Evolutionary conservation across 2,888 invertebrate species (phyloP).

Genomic region (Halocaridina rubra): DNA sequence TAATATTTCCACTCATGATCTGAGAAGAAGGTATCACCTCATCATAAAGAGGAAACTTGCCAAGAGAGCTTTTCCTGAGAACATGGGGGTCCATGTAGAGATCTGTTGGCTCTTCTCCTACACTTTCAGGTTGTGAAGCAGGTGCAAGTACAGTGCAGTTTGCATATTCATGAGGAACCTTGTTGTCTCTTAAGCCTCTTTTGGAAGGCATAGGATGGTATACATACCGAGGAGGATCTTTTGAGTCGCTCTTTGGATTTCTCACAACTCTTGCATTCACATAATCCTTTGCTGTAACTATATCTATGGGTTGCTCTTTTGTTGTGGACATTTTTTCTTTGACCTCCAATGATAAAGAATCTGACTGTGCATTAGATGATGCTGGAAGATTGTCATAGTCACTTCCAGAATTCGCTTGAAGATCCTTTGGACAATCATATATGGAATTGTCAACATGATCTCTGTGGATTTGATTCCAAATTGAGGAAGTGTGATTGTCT

Average conservation of each 20-base stretch:
- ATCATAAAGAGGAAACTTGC: conserved; percentile 51
- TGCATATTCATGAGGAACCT: conserved; percentile 50
- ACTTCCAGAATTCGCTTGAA: background rate
- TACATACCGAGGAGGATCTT: conserved; percentile 26
- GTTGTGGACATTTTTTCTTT: background rate
- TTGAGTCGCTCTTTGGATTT: conserved; percentile 21
- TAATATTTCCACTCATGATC: background rate
- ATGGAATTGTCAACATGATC: conserved; percentile 26
- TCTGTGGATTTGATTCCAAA: background rate
- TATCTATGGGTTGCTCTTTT: background rate
- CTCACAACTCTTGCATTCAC: conserved; percentile 58
- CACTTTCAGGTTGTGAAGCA: conserved; percentile 2
- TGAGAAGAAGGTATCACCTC: conserved; percentile 22
- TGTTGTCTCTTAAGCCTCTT: conserved; percentile 34
- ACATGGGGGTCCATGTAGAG: conserved; percentile 22
- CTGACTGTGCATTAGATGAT: background rate
- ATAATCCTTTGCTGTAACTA: conserved; percentile 39
- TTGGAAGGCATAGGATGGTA: conserved; percentile 58
- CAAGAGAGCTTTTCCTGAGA: background rate
- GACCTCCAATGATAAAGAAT: background rate
- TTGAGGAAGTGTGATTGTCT: background rate
- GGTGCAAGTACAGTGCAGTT: conserved; percentile 30
- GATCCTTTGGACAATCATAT: conserved; percentile 45
- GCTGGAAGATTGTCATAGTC: background rate
- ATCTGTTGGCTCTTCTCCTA: conserved; percentile 18